These are phyloP conservation scores for Pogonocherus hispidulus DNA, from an alignment of 2,888 invertebrate genomes.

Conservation along the genomic window DNA sequence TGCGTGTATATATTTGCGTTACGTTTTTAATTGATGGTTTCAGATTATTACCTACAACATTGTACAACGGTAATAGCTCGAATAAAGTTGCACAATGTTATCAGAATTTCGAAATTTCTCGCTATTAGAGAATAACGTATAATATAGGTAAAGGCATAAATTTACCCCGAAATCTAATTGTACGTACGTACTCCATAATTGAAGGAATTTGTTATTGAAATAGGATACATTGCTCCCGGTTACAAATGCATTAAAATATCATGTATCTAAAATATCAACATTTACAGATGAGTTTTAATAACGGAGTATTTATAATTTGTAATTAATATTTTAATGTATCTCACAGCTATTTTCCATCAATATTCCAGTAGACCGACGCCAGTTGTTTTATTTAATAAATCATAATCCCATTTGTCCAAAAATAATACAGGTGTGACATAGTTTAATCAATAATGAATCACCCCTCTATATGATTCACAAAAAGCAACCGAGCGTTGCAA, in stretches of 20 bases:
- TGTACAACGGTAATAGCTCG: no score
- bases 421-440: constrained; percentile 32
- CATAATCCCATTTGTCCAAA: constrained; percentile 17
- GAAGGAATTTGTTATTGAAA: constrained; percentile 55
- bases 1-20: no score
- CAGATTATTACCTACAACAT: no score
- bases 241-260: constrained; percentile 58
- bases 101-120: not conserved
- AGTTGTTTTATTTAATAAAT: constrained; percentile 22
- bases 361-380: constrained; percentile 5
- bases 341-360: not conserved
- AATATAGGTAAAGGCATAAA: not conserved
- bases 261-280: constrained; percentile 55
- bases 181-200: constrained; percentile 28
- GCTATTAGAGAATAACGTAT: not conserved
- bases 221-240: constrained; percentile 46
- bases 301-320: constrained; percentile 42
- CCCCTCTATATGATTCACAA: constrained; percentile 43
- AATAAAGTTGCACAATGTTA: no score
- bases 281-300: constrained; percentile 40
- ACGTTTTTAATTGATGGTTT: no score
- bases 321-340: constrained; percentile 45
- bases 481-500: constrained; percentile 38
- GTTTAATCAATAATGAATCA: constrained; percentile 46
- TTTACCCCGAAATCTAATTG: not conserved